phyloP scores from a whole-genome alignment of 1,140 invertebrate genomes.

The Trissolcus basalis region DNA sequence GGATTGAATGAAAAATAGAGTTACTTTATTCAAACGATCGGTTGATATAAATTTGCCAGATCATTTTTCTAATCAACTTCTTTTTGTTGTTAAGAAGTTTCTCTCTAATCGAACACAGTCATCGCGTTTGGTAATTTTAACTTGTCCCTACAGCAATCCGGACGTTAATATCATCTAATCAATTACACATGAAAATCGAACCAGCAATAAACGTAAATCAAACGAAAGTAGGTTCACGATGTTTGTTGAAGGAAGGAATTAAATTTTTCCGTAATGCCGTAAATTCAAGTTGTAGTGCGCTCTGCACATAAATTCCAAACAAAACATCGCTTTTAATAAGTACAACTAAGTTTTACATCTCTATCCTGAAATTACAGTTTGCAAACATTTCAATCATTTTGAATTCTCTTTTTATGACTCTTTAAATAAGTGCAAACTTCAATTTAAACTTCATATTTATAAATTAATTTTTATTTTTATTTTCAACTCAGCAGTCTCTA shows the following conservation, averaged over 20 bases:
- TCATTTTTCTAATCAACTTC: background rate
- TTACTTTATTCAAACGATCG: too few relatives aligned
- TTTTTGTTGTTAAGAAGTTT: background rate
- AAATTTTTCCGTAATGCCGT: conserved; percentile 36
- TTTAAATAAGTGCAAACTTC: too few relatives aligned
- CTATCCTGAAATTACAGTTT: too few relatives aligned
- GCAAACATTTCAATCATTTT: too few relatives aligned
- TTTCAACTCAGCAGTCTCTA: too few relatives aligned
- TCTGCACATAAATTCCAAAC: conserved; percentile 15
- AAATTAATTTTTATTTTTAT: too few relatives aligned
- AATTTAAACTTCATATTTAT: too few relatives aligned
- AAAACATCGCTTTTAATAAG: background rate
- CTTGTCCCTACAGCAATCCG: background rate
- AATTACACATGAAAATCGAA: conserved; percentile 40
- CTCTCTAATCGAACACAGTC: background rate
- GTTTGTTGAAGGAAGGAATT: conserved; percentile 50
- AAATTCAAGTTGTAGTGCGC: conserved; percentile 16
- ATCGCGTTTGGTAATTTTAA: background rate
- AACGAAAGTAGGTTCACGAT: conserved; percentile 33
- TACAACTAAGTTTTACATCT: too few relatives aligned
- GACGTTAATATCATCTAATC: conserved; percentile 32
- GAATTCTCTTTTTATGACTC: too few relatives aligned
- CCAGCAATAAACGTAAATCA: conserved; percentile 45
- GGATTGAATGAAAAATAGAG: too few relatives aligned
- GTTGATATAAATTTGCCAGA: background rate